Evolutionary conservation across 1,140 invertebrate species (phyloP), one percentile per base, ranked within the genome.

Genomic region (Lasioglossum baleicum): DNA sequence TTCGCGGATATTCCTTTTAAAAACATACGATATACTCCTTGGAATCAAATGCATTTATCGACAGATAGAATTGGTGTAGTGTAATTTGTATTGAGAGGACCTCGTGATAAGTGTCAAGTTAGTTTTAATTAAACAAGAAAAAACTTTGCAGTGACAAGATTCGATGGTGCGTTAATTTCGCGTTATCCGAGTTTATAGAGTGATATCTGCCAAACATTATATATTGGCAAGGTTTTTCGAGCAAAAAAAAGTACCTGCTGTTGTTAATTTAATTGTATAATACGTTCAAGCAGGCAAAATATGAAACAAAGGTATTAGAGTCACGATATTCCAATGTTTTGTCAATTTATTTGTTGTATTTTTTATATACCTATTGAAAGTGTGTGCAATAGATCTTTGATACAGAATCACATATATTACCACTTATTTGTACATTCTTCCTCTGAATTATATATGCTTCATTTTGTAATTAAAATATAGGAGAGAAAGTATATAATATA

Each of bases 21-120:
- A 65, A 78, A 78, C 76, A 78, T 73, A 73, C 40, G 48, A 78
- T 64, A 78, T 64, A 78, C 53, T 72, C 26, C 31, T 71, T 56
- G 10, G 51, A 72, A 31, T 78, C 26, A 42, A 60, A 78, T 31
- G 58, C 71, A 58, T 64, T 56, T 64, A 22, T 67, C 60, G 44
- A 53, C 69, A 35, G 48, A 65, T 73, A 53, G 69, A 35, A 72
- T 42, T 53, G n/a, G 60, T 72, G 68, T 78, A 15, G 60, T 72
- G 68, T 78, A 15, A 72, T 78, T 72, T 42, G 60, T 72, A 78
- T 61, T 15, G 56, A 70, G 56, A 70, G 56, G 42, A 61, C 56
- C 75, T 61, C 75, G 53, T 76, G 75, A 76, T 78, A 78, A 78
- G 44, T 78, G 68, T 78, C 68, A 78, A 42, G 44, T 68, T 53